Percentiles rank a stretch among this genome's conserved stretches.
These are phyloP conservation scores for Pipistrellus kuhlii DNA, from an alignment of 2,797 vertebrate species.

Conservation along the genomic window DNA sequence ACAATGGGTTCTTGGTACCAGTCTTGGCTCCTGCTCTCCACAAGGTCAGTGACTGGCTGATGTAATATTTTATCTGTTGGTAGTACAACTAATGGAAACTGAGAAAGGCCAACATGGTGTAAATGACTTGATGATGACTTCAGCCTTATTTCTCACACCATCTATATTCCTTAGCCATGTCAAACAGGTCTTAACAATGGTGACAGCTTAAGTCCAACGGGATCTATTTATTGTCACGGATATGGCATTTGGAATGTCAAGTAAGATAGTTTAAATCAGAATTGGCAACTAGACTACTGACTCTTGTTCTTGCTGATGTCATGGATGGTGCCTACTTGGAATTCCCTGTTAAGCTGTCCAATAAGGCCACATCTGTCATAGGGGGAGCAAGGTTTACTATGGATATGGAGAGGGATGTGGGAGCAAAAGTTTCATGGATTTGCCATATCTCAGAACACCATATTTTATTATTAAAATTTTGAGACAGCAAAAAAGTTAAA, in stretches of 20 bases:
- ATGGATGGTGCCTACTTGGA: not conserved
- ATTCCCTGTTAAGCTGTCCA: not conserved
- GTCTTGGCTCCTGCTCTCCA: slow-evolving; percentile 98
- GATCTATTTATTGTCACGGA: not conserved
- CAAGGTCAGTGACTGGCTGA: slow-evolving; percentile 91
- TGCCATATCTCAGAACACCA: not conserved
- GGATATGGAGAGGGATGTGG: not conserved
- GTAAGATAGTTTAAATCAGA: not conserved
- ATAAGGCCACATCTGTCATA: not conserved
- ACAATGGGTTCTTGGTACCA: slow-evolving; percentile 98
- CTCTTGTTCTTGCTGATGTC: not conserved
- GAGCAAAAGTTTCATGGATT: not conserved
- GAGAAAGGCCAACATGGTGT: not conserved
- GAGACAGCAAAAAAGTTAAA: slow-evolving; percentile 50
- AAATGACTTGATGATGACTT: not conserved
- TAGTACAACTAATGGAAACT: not conserved
- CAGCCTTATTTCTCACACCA: not conserved
- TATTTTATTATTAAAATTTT: slow-evolving; percentile 62
- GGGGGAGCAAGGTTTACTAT: not conserved
- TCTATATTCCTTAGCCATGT: not conserved
- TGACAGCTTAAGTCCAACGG: not conserved
- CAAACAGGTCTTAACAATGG: not conserved
- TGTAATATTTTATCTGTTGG: not conserved
- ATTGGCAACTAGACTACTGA: not conserved
- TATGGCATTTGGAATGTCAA: not conserved